Evolutionary conservation across 2,888 invertebrate genomes (phyloP), one percentile per base, ranked within the genome.

Genomic region (Lydus trimaculatus): DNA sequence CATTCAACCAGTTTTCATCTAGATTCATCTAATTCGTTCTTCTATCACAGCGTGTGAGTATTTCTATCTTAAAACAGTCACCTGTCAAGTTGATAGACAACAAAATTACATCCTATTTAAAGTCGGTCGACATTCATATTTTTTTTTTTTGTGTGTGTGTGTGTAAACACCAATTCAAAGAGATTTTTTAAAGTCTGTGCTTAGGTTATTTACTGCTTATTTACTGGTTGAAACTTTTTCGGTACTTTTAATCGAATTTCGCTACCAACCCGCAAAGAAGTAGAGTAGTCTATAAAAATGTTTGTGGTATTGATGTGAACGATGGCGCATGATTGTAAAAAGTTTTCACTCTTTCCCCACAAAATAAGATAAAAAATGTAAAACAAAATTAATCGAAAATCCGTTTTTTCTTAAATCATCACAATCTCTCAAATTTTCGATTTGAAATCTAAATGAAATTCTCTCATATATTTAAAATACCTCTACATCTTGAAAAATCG

Each of bases 1-100:
- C 20, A 59, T 60, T 63, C 59, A 28, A 58, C 58, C 9, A 48
- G 33, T 60, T 61, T 65, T 65, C 61, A 52, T 17, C 20, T 8
- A 48, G 48, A 48, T 48, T 48, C 20, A 20, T 48, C 48, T 9
- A 23, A 48, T 48, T 48, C 48, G 9, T 20, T 48, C 9, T 48
- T 48, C 9, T 48, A 9, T 48, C 20, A 48, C 48, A 11, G 9
- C 20, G 20, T 20, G 20, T 20, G 48, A 48, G 8, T 20, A 0
- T 20, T 7, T 20, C 48, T 20, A 11, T 48, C 9, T 1, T 15
- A 36, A 36, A 15, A 36, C 15, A 36, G 36, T 20, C 20, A 48
- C 48, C 48, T 48, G 48, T 48, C 48, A 48, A 48, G 8, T 48
- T 1, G 20, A 8, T 48, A 48, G 11, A 48, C 9, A 48, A 48